Evolutionary conservation across 2,797 vertebrate species (phyloP).

Genomic region (Mormyrus hasselquistii): DNA sequence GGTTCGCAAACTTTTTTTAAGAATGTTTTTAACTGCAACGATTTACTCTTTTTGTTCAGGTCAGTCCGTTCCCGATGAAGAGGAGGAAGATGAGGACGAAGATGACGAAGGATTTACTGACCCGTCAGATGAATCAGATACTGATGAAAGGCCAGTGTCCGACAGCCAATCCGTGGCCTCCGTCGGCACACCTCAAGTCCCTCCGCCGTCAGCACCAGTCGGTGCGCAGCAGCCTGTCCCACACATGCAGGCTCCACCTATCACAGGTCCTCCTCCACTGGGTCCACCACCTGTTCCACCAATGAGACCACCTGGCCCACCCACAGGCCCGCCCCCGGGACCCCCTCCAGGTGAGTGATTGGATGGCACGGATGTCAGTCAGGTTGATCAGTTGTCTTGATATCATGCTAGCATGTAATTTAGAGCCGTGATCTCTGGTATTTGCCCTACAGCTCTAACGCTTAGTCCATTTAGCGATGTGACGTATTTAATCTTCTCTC

Average conservation of each 20-base stretch:
- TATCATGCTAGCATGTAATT: neutral
- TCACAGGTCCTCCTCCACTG: conserved; percentile 85
- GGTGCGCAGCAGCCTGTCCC: conserved; percentile 61
- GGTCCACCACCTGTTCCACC: conserved; percentile 90
- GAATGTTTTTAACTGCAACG: neutral
- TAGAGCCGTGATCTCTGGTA: neutral
- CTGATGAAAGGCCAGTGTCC: conserved; percentile 65
- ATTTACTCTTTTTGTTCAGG: conserved; percentile 54
- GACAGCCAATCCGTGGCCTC: conserved; percentile 49
- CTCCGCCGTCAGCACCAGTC: conserved; percentile 50
- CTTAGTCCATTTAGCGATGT: neutral
- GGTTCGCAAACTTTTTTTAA: neutral
- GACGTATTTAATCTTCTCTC: neutral
- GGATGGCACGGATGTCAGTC: neutral
- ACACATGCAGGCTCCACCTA: conserved; percentile 83
- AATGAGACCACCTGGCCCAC: conserved; percentile 88
- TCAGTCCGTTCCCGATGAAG: conserved; percentile 89
- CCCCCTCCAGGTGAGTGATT: conserved; percentile 80
- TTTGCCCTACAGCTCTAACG: neutral
- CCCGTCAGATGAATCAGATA: conserved; percentile 65
- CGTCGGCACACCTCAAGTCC: conserved; percentile 46
- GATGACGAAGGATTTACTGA: conserved; percentile 82
- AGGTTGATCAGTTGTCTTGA: neutral
- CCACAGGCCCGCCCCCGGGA: conserved; percentile 86
- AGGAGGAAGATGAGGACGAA: conserved; percentile 76